phyloP scores from a whole-genome alignment of 2,113 vertebrate species.

The Xerus inauris region DNA sequence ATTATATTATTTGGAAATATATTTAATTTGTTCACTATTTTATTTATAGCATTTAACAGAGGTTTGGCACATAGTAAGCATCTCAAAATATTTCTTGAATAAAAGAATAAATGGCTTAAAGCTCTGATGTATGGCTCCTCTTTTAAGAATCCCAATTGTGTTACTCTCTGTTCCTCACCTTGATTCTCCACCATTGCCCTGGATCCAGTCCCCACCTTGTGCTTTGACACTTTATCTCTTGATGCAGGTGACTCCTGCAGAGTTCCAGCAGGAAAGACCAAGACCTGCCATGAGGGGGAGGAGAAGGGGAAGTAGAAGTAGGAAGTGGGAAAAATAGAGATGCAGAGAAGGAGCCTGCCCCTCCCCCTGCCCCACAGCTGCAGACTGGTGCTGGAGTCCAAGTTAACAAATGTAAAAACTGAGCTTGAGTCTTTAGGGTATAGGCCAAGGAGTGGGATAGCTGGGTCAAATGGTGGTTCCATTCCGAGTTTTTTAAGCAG shows the following conservation, averaged over 20 bases:
- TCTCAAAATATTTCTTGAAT: not conserved
- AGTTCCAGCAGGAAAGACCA: not conserved
- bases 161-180: not conserved
- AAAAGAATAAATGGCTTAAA: not conserved
- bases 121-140: not conserved
- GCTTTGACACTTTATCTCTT: not conserved
- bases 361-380: not conserved
- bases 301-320: too few relatives aligned
- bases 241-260: not conserved
- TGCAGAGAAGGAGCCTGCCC: not conserved
- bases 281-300: not conserved
- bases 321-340: too few relatives aligned
- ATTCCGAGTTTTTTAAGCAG: too few relatives aligned
- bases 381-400: too few relatives aligned
- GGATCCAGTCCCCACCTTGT: not conserved
- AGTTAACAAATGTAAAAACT: not conserved
- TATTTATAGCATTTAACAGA: not conserved
- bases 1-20: not conserved
- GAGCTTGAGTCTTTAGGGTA: too few relatives aligned
- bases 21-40: not conserved
- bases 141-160: not conserved
- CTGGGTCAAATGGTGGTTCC: too few relatives aligned
- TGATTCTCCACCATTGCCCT: not conserved
- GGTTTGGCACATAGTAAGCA: too few relatives aligned
- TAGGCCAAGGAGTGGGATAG: too few relatives aligned